These are phyloP conservation scores for Drosophila pegasa DNA, from an alignment of 2,888 invertebrate species.

Conservation along the genomic window DNA sequence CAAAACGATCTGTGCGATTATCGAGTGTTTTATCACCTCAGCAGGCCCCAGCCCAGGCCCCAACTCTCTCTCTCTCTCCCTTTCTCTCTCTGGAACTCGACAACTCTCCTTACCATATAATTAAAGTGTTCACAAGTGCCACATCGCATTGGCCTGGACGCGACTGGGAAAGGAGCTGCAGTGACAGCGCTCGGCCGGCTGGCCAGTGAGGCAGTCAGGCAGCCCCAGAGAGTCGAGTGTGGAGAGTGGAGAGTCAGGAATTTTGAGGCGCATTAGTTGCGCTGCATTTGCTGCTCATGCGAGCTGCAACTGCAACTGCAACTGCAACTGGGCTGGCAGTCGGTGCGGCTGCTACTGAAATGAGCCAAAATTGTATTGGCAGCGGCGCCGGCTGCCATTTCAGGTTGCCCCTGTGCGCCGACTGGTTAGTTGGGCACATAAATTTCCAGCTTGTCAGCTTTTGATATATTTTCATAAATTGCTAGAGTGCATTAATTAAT, in stretches of 20 bases:
- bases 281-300: conserved; percentile 82
- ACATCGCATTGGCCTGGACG: conserved; percentile 66
- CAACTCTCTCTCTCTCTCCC: background rate
- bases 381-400: conserved; percentile 73
- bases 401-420: conserved; percentile 45
- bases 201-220: conserved; percentile 8
- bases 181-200: conserved; percentile 36
- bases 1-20: conserved; percentile 83
- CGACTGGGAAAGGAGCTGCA: conserved; percentile 52
- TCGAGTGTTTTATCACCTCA: conserved; percentile 83
- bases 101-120: conserved; percentile 70
- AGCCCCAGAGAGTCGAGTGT: conserved; percentile 23
- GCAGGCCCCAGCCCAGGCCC: conserved; percentile 19
- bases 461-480: conserved; percentile 85
- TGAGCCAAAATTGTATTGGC: conserved; percentile 77
- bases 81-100: conserved; percentile 15
- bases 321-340: conserved; percentile 58
- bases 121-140: conserved; percentile 84
- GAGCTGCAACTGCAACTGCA: conserved; percentile 54
- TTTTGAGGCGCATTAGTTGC: conserved; percentile 81
- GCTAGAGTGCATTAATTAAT: conserved; percentile 85
- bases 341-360: conserved; percentile 57
- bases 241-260: conserved; percentile 61
- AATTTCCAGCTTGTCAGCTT: conserved; percentile 85
- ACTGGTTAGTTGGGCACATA: conserved; percentile 77